phyloP scores from a whole-genome alignment of 2,113 vertebrate species.

The Grammomys dolichurus region DNA sequence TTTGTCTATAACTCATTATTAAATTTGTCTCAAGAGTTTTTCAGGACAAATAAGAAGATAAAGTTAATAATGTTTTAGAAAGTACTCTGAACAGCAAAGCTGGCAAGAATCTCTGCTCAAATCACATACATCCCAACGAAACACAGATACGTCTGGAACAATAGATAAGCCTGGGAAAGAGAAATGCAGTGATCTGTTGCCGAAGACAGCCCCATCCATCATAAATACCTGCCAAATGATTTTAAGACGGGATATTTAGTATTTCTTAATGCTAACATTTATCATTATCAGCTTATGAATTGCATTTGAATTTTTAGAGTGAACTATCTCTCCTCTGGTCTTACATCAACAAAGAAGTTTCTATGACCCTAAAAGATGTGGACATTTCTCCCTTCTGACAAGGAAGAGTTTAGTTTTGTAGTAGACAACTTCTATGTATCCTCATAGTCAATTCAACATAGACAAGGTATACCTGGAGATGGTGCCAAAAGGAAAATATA shows the following conservation, averaged over 20 bases:
- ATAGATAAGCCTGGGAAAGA: background rate
- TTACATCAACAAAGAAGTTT: background rate
- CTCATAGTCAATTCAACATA: background rate
- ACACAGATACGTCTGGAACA: background rate
- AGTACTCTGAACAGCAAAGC: constrained; percentile 5
- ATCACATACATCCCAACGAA: background rate
- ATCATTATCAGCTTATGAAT: constrained; percentile 14
- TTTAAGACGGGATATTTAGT: background rate
- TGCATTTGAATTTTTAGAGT: background rate
- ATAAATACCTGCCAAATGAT: background rate
- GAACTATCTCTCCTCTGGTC: background rate
- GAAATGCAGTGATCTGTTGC: background rate
- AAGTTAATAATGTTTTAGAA: background rate
- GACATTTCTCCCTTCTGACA: background rate
- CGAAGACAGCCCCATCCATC: background rate
- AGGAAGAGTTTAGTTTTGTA: background rate
- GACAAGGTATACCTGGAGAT: background rate
- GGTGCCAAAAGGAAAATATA: background rate
- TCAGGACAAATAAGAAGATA: background rate
- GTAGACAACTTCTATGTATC: background rate
- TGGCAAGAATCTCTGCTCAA: background rate
- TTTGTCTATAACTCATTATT: constrained; percentile 15
- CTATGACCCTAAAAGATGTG: background rate
- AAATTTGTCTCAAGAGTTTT: background rate
- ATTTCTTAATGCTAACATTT: constrained; percentile 23